Conservation (phyloP, 2,113 vertebrate species). For the Lontra canadensis region DNA sequence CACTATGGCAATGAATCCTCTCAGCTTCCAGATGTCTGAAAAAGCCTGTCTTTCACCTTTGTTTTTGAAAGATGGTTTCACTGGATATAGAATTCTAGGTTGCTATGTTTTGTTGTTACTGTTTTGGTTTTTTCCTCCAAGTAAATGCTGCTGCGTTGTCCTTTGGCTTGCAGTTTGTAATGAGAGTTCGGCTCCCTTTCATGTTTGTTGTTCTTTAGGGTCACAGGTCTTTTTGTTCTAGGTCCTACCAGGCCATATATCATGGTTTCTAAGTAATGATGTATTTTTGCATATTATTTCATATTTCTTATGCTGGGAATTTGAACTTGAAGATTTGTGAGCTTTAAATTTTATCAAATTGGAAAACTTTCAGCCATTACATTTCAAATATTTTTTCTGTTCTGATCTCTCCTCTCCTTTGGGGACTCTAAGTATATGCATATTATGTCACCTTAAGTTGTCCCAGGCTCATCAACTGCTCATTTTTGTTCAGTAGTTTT, state of each 20-base stretch:
- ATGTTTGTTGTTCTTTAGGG: background rate
- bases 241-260: background rate
- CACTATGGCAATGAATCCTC: background rate
- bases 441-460: background rate
- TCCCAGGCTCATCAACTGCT: background rate
- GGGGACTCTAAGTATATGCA: background rate
- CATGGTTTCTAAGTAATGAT: background rate
- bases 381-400: background rate
- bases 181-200: background rate
- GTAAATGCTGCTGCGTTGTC: background rate
- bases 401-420: background rate
- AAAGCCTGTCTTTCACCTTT: background rate
- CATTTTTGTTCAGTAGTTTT: background rate
- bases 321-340: background rate
- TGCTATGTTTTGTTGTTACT: background rate
- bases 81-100: background rate
- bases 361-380: background rate
- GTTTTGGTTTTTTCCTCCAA: background rate
- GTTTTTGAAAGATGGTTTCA: background rate
- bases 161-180: background rate
- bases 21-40: background rate
- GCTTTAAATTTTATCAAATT: background rate
- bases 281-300: background rate
- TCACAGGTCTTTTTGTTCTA: background rate
- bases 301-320: background rate